Evolutionary conservation across 2,888 invertebrate species (phyloP).

Genomic region (Eupithecia inturbata): DNA sequence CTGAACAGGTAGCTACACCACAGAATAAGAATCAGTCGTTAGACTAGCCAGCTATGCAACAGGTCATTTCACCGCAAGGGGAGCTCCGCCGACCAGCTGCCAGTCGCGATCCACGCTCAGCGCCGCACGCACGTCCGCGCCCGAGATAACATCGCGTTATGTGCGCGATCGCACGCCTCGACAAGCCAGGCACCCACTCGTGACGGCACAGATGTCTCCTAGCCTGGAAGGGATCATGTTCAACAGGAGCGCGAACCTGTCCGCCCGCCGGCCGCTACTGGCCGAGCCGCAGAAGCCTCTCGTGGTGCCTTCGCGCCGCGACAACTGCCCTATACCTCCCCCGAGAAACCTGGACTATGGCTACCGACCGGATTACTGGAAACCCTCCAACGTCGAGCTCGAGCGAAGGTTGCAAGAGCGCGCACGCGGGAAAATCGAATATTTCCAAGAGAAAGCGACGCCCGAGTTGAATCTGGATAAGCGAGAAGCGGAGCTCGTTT

Average conservation of each 20-base stretch:
- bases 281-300: slow-evolving; percentile 79
- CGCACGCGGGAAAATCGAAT: slow-evolving; percentile 77
- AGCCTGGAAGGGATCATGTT: slow-evolving; percentile 82
- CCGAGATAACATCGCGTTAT: slow-evolving; percentile 62
- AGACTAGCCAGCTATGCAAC: slow-evolving; percentile 65
- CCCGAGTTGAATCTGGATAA: slow-evolving; percentile 77
- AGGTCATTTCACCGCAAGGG: slow-evolving; percentile 79
- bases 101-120: slow-evolving; percentile 66
- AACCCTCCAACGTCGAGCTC: slow-evolving; percentile 80
- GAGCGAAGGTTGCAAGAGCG: slow-evolving; percentile 76
- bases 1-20: slow-evolving; percentile 73
- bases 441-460: slow-evolving; percentile 79
- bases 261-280: slow-evolving; percentile 79
- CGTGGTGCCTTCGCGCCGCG: slow-evolving; percentile 76
- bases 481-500: slow-evolving; percentile 78
- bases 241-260: slow-evolving; percentile 79
- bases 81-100: slow-evolving; percentile 50
- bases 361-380: slow-evolving; percentile 76
- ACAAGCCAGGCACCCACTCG: slow-evolving; percentile 61
- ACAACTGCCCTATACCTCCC: slow-evolving; percentile 69
- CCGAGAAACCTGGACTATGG: slow-evolving; percentile 65
- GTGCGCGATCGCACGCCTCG: slow-evolving; percentile 75
- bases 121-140: slow-evolving; percentile 48
- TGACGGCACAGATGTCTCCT: slow-evolving; percentile 82
- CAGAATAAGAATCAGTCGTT: slow-evolving; percentile 37